phyloP scores from a whole-genome alignment of 2,113 vertebrate species.

The Anguilla rostrata region DNA sequence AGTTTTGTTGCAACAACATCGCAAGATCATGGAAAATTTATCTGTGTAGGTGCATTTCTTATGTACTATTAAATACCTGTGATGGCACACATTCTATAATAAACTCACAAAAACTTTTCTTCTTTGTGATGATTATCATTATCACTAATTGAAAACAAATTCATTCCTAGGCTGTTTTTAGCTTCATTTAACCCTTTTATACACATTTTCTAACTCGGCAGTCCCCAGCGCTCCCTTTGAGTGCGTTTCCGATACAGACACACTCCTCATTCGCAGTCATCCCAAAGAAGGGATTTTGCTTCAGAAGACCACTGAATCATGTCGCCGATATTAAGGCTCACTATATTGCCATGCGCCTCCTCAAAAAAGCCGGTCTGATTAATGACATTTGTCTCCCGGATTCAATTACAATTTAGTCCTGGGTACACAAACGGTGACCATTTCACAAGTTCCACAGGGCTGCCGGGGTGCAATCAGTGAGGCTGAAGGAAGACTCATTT shows the following conservation, averaged over 20 bases:
- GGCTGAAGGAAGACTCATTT: neutral
- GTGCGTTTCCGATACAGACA: neutral
- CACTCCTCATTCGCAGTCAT: neutral
- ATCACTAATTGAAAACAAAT: neutral
- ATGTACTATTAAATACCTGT: neutral
- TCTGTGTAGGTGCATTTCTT: neutral
- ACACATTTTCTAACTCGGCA: neutral
- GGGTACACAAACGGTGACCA: constrained; percentile 8
- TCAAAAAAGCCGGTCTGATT: constrained; percentile 21
- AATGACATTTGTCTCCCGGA: constrained; percentile 28
- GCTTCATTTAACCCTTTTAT: neutral
- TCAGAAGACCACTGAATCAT: constrained; percentile 11
- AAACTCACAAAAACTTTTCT: neutral
- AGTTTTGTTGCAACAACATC: neutral
- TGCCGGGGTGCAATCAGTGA: neutral
- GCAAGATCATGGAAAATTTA: neutral
- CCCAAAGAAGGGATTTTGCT: constrained; percentile 15
- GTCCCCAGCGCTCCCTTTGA: neutral
- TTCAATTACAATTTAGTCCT: constrained; percentile 26
- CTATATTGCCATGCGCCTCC: neutral
- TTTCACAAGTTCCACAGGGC: constrained; percentile 17
- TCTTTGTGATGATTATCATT: neutral
- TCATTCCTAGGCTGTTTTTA: neutral
- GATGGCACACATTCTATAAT: neutral
- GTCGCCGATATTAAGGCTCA: neutral